Percentiles rank a stretch among this genome's conserved stretches.
phyloP scores from a whole-genome alignment of 1,140 invertebrate species.

The Cephus cinctus region DNA sequence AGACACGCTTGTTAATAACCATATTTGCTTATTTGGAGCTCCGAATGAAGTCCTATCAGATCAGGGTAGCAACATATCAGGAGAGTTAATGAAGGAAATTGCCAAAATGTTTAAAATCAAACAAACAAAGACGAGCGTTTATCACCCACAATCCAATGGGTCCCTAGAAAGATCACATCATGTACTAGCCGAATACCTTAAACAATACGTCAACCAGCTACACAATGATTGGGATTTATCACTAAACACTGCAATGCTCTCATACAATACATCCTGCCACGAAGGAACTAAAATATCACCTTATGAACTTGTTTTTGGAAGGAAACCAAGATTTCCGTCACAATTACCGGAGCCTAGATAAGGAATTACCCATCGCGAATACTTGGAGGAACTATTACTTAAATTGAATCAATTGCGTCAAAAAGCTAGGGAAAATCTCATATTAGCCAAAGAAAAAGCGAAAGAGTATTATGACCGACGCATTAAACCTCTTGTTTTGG shows the following conservation, averaged over 20 bases:
- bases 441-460: background rate
- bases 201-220: no score
- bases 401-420: background rate
- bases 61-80: conserved; percentile 12
- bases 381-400: background rate
- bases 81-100: background rate
- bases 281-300: no score
- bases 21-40: conserved; percentile 11
- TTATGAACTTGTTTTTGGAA: no score
- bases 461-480: background rate
- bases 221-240: conserved; percentile 13
- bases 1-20: conserved; percentile 4
- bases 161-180: conserved; percentile 15
- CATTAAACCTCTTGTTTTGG: background rate
- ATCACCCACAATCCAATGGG: conserved; percentile 16
- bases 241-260: conserved; percentile 4
- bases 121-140: conserved; percentile 13
- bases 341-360: background rate
- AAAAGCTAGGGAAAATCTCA: background rate
- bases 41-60: conserved; percentile 12
- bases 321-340: no score
- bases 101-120: conserved; percentile 15
- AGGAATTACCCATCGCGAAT: background rate
- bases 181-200: conserved; percentile 13
- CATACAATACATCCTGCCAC: no score